phyloP scores from a whole-genome alignment of 2,797 vertebrate genomes.

The Hippocampus kuda region DNA sequence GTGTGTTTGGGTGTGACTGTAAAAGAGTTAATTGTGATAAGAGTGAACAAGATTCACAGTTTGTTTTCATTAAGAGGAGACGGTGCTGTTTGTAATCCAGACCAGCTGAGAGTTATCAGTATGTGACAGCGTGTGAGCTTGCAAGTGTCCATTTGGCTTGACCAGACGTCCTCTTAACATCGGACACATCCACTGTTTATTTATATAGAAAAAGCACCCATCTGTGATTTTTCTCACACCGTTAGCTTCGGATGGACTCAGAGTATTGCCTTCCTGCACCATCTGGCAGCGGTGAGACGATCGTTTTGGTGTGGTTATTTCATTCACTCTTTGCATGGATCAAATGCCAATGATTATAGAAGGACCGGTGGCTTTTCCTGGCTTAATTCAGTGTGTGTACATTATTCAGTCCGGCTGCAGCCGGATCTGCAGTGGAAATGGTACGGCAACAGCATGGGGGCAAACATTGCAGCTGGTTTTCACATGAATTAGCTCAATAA shows the following conservation, averaged over 20 bases:
- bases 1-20: slow-evolving; percentile 2
- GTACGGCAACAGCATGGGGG: too few relatives aligned
- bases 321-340: background rate
- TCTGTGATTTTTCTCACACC: background rate
- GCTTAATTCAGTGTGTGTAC: too few relatives aligned
- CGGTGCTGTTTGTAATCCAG: slow-evolving; percentile 26
- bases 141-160: slow-evolving; percentile 1
- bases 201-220: slow-evolving; percentile 1
- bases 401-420: background rate
- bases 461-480: background rate
- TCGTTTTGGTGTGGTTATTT: background rate
- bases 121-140: slow-evolving; percentile 12
- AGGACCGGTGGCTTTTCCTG: background rate
- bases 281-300: background rate
- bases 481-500: background rate
- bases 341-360: background rate
- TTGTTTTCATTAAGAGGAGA: slow-evolving; percentile 41
- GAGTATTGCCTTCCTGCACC: background rate
- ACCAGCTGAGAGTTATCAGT: slow-evolving; percentile 41
- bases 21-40: slow-evolving; percentile 27
- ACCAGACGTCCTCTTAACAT: background rate
- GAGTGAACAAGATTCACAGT: slow-evolving; percentile 33
- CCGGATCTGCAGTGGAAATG: too few relatives aligned
- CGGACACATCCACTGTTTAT: background rate
- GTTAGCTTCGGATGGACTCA: background rate